A percentile compares a stretch with the other conserved stretches of the same genome.
These are phyloP conservation scores for Lasioglossum vierecki DNA, from an alignment of 2,888 invertebrate genomes.

Conservation along the genomic window DNA sequence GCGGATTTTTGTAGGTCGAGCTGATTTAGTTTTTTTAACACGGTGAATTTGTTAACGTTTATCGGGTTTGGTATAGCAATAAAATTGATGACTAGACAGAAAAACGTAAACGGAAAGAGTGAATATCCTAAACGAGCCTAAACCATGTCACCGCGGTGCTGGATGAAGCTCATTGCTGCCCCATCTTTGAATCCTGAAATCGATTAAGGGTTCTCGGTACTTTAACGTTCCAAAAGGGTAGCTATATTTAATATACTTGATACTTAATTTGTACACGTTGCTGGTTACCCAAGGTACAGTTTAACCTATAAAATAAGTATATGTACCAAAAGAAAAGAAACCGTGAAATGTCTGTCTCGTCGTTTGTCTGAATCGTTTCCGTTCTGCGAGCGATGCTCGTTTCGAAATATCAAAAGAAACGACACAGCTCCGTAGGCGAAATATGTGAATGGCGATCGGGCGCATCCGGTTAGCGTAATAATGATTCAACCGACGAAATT, in stretches of 20 bases:
- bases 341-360: not conserved
- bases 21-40: not conserved
- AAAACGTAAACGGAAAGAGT: not conserved
- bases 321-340: slow-evolving; percentile 36
- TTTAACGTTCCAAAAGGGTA: slow-evolving; percentile 10
- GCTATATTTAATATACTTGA: slow-evolving; percentile 11
- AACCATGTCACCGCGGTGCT: not conserved
- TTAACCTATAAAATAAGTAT: not conserved
- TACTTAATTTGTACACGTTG: slow-evolving; percentile 10
- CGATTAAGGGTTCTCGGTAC: slow-evolving; percentile 5
- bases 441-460: slow-evolving; percentile 42
- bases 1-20: not conserved
- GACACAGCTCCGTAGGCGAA: slow-evolving; percentile 29
- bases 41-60: not conserved
- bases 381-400: slow-evolving; percentile 37
- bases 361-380: slow-evolving; percentile 12
- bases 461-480: slow-evolving; percentile 27
- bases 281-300: too few species aligned
- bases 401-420: not conserved
- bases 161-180: not conserved
- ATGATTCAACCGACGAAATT: slow-evolving; percentile 21
- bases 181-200: not conserved
- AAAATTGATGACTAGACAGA: too few species aligned
- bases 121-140: slow-evolving; percentile 3
- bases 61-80: not conserved